Conservation (phyloP, 2,888 invertebrate species). For the Scotopteryx bipunctaria region DNA sequence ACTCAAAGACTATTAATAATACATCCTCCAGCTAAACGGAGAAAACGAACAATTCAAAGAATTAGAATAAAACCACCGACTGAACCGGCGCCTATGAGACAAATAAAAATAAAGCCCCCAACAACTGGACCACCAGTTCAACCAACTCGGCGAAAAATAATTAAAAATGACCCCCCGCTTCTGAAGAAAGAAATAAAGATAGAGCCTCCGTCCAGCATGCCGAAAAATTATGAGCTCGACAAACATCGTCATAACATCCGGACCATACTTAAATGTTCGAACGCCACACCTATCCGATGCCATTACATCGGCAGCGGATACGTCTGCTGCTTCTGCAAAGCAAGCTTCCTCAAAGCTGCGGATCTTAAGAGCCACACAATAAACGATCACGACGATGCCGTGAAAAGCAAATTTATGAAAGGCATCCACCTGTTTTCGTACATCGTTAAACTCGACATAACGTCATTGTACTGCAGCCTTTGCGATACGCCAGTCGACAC, state of each 20-base stretch:
- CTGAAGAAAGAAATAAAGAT: conserved; percentile 3
- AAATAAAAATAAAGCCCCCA: conserved; percentile 3
- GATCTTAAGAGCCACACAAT: conserved; percentile 56
- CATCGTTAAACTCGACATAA: conserved; percentile 64
- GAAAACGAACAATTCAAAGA: neutral
- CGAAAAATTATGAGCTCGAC: conserved; percentile 2
- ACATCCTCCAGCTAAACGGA: conserved; percentile 2
- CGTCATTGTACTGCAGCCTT: conserved; percentile 53
- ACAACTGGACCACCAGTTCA: neutral
- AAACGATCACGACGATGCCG: conserved; percentile 27
- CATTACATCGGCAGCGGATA: conserved; percentile 47
- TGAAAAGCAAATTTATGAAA: conserved; percentile 26
- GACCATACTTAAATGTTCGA: conserved; percentile 42
- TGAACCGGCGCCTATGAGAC: neutral
- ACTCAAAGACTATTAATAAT: neutral
- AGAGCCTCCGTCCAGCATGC: neutral
- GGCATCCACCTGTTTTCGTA: conserved; percentile 20
- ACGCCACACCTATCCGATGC: conserved; percentile 53
- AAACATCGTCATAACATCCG: conserved; percentile 41
- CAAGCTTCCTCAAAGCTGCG: conserved; percentile 46
- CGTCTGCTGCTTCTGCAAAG: conserved; percentile 53
- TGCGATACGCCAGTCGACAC: conserved; percentile 42
- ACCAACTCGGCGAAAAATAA: neutral
- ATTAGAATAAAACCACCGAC: conserved; percentile 3
- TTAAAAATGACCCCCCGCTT: neutral